Conservation (phyloP, 2,113 vertebrate species). For the Epinephelus moara region DNA sequence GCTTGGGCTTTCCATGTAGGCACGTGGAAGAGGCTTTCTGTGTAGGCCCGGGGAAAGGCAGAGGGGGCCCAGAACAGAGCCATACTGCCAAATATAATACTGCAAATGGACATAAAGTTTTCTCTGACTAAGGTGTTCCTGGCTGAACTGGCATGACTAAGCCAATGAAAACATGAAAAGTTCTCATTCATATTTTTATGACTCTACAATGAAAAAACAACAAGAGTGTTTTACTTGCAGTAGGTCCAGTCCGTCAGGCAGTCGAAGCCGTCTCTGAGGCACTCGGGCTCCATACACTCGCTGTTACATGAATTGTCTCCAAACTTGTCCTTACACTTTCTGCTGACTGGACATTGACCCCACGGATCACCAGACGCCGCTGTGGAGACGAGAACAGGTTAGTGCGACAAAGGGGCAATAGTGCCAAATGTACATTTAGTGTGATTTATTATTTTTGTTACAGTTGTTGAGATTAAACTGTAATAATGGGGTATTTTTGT, state of each 20-base stretch:
- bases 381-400: constrained; percentile 43
- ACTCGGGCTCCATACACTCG: constrained; percentile 84
- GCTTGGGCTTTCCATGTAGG: too few relatives aligned
- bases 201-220: not conserved
- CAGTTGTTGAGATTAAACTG: not conserved
- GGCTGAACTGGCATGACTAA: not conserved
- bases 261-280: constrained; percentile 90
- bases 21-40: too few relatives aligned
- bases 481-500: not conserved
- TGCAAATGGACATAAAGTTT: too few relatives aligned
- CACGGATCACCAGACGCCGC: constrained; percentile 85
- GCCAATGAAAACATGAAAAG: not conserved
- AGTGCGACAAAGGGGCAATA: not conserved
- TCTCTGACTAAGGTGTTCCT: too few relatives aligned
- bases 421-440: too few relatives aligned
- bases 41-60: too few relatives aligned
- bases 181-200: too few relatives aligned
- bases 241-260: constrained; percentile 77
- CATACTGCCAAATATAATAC: too few relatives aligned
- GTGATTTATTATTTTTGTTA: not conserved
- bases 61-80: too few relatives aligned
- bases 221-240: constrained; percentile 85
- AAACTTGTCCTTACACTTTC: constrained; percentile 86
- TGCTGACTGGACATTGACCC: constrained; percentile 82
- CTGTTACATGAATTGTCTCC: constrained; percentile 85